Conservation (phyloP, 2,797 vertebrate genomes). For the Carcharodon carcharias region DNA sequence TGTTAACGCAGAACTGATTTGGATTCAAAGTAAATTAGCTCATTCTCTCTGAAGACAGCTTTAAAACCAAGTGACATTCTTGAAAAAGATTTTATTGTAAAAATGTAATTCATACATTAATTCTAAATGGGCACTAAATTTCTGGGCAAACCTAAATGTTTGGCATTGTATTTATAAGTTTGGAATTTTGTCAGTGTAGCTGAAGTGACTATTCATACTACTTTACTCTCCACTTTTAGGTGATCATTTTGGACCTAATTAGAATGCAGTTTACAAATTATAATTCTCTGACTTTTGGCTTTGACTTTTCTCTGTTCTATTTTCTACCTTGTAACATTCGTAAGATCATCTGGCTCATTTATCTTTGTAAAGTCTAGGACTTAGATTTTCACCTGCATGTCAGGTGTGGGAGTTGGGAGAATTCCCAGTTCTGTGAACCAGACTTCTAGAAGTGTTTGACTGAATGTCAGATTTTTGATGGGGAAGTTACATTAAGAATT, state of each 20-base stretch:
- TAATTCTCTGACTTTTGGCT: neutral
- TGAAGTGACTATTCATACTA: neutral
- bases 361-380: neutral
- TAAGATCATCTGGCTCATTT: neutral
- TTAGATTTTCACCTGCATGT: too few relatives aligned
- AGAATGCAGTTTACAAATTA: too few relatives aligned
- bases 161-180: neutral
- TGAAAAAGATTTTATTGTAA: neutral
- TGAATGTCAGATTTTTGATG: too few relatives aligned
- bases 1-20: neutral
- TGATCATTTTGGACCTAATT: too few relatives aligned
- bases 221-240: neutral
- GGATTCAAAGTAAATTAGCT: neutral
- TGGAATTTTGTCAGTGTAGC: neutral
- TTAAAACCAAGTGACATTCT: neutral
- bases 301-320: neutral
- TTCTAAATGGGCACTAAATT: neutral
- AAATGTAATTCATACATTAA: neutral
- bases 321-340: neutral
- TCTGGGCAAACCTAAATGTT: neutral
- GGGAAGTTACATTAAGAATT: too few relatives aligned
- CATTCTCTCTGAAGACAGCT: neutral
- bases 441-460: too few relatives aligned
- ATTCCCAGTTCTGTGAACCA: too few relatives aligned
- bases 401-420: too few relatives aligned